Base-by-base conservation (phyloP, 2,797 vertebrate genomes). In the Platalea minor region DNA sequence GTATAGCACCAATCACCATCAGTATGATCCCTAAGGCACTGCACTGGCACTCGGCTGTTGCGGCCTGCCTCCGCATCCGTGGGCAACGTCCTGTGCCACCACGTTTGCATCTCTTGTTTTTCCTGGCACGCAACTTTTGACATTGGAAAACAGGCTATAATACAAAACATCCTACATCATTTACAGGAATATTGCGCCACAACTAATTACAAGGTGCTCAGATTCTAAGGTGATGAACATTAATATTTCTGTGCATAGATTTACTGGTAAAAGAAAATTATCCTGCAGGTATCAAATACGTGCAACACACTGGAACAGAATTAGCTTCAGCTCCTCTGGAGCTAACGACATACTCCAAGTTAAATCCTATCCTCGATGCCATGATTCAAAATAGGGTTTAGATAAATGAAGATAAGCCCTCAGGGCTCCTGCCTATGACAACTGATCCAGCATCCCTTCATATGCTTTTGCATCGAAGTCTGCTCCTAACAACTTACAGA, bases 1-100 rank as follows among this genome's bases (percentile, higher is more conserved):
- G 65, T 31, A 48, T 69, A 95, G 94, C 92, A 96, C 95, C 96
- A 48, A 89, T 54, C 89, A 84, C 93, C 91, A 73, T 60, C 70
- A 63, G 76, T 17, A 41, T 51, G 39, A 57, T 86, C 88, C n/a
- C 85, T 82, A 90, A 91, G 96, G 96, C 96, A 93, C 94, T 88
- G 82, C 67, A n/a, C 76, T 88, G 89, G 82, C 46, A 78, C 95
- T 83, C 43, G 0, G 91, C 76, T 87, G 57, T 72, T 84, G 31
- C 0, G 7, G n/a, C 92, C 82, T 85, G 2, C n/a, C 75, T 91
- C 72, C 17, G 0, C 5, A 5, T 35, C 78, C 59, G 86, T 26
- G 46, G 17, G 31, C 76, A 11, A 3, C 14, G 83, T 92, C 84
- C 73, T 45, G 9, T 5, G 10, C 35, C 25, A 48, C 41, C 46